phyloP scores from a whole-genome alignment of 2,888 invertebrate species.

The Emmelina monodactyla region DNA sequence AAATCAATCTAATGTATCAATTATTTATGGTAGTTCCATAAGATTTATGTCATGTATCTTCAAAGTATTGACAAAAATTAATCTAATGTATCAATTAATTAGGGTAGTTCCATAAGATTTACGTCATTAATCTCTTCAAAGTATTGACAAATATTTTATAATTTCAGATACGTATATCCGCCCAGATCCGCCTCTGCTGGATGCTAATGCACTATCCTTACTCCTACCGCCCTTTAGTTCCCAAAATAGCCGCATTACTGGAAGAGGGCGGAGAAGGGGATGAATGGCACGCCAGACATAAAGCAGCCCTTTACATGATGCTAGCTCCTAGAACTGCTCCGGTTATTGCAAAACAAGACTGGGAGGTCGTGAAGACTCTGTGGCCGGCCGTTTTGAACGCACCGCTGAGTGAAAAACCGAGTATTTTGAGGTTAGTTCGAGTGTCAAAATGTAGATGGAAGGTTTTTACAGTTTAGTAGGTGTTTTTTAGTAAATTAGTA shows the following conservation, averaged over 20 bases:
- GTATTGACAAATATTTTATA: no score
- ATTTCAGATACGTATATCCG: slow-evolving; percentile 64
- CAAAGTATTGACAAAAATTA: no score
- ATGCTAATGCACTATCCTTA: slow-evolving; percentile 73
- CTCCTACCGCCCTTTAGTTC: slow-evolving; percentile 72
- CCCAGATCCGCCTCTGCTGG: slow-evolving; percentile 72
- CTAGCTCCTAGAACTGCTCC: slow-evolving; percentile 71
- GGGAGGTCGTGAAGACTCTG: slow-evolving; percentile 72
- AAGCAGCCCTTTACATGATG: slow-evolving; percentile 80
- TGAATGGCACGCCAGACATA: slow-evolving; percentile 50
- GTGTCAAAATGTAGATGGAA: no score
- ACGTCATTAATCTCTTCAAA: no score
- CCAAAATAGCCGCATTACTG: slow-evolving; percentile 69
- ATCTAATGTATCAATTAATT: no score
- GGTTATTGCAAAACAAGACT: slow-evolving; percentile 76
- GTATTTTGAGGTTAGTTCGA: slow-evolving; percentile 66
- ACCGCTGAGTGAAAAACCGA: slow-evolving; percentile 85
- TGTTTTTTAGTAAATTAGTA: no score
- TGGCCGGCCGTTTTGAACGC: slow-evolving; percentile 84
- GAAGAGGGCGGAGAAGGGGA: slow-evolving; percentile 45
- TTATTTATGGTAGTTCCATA: no score
- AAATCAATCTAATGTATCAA: no score
- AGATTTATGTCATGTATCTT: no score
- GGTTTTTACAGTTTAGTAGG: no score
- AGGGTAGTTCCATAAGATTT: no score